A percentile compares a stretch with the other conserved stretches of the same genome.
Conservation (phyloP, 2,113 vertebrate genomes). For the Ochotona curzoniae region DNA sequence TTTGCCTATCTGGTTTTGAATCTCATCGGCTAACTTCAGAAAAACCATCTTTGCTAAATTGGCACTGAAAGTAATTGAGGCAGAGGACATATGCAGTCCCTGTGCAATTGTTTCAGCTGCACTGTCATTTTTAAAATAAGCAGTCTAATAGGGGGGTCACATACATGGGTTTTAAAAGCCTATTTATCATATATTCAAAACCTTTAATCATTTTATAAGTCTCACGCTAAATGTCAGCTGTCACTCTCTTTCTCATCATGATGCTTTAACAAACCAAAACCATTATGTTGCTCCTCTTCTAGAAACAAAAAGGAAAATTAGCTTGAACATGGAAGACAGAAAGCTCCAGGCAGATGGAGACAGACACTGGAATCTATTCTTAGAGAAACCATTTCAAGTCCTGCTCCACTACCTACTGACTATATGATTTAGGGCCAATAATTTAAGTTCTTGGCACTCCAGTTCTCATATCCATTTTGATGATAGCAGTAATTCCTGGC, state of each 20-base stretch:
- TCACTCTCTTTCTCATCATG: conserved; percentile 54
- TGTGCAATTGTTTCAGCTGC: conserved; percentile 27
- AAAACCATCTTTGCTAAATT: conserved; percentile 56
- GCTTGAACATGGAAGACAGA: not conserved
- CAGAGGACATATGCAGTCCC: not conserved
- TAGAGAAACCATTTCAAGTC: not conserved
- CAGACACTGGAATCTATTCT: not conserved
- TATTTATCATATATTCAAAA: conserved; percentile 69
- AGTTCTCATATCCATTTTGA: not conserved
- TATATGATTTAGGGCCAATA: not conserved
- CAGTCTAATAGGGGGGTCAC: conserved; percentile 58
- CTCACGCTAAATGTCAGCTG: conserved; percentile 57
- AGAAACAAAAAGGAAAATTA: not conserved
- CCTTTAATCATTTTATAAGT: conserved; percentile 59
- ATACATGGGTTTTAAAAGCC: conserved; percentile 52
- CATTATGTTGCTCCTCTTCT: not conserved
- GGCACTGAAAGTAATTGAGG: conserved; percentile 68
- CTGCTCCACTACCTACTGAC: too few relatives aligned
- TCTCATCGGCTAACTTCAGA: conserved; percentile 41
- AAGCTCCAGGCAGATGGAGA: not conserved
- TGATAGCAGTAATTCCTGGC: not conserved
- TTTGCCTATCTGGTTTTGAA: conserved; percentile 43
- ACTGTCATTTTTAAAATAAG: conserved; percentile 63
- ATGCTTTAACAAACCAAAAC: conserved; percentile 57
- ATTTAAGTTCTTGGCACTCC: not conserved